A percentile compares a stretch with the other conserved stretches of the same genome.
Evolutionary conservation across 30 jellyfish, hydroid and myxozoan genomes (phyloP).

Genomic region (Haliclystus octoradiatus): DNA sequence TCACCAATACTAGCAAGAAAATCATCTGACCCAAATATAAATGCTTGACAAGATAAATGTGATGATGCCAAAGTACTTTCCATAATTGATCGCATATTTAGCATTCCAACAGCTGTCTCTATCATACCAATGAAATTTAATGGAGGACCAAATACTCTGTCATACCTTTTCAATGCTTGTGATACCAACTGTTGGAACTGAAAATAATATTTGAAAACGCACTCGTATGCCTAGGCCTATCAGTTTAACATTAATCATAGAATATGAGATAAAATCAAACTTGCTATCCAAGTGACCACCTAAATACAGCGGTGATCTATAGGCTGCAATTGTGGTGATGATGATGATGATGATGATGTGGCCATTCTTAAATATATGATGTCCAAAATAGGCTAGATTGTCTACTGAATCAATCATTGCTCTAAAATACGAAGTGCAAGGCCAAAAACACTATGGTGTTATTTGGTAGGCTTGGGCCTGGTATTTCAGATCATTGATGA

Average conservation of each 20-base stretch:
- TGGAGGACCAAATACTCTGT: background rate
- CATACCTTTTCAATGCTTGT: background rate
- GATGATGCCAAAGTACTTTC: slow-evolving; percentile 35
- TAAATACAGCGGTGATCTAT: too few species aligned
- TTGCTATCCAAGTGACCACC: slow-evolving; percentile 1
- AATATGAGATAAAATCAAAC: background rate
- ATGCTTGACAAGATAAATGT: slow-evolving; percentile 44
- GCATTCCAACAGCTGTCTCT: slow-evolving; percentile 76
- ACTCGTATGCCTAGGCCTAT: background rate
- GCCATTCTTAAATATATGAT: too few species aligned
- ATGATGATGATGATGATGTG: too few species aligned
- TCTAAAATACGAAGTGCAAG: too few species aligned
- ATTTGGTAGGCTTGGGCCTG: too few species aligned
- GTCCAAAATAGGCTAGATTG: too few species aligned
- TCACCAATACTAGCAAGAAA: slow-evolving; percentile 78
- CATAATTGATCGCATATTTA: slow-evolving; percentile 51
- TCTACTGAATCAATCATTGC: too few species aligned
- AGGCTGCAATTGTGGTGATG: too few species aligned
- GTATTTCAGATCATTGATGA: too few species aligned
- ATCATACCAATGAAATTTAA: slow-evolving; percentile 41
- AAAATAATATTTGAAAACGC: background rate
- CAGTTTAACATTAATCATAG: background rate
- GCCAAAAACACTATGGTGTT: too few species aligned
- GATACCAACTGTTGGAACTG: slow-evolving; percentile 35
- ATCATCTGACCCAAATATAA: slow-evolving; percentile 94